A percentile compares a stretch with the other conserved stretches of the same genome.
Conservation (phyloP, 2,797 vertebrate species). For the Anabas testudineus region DNA sequence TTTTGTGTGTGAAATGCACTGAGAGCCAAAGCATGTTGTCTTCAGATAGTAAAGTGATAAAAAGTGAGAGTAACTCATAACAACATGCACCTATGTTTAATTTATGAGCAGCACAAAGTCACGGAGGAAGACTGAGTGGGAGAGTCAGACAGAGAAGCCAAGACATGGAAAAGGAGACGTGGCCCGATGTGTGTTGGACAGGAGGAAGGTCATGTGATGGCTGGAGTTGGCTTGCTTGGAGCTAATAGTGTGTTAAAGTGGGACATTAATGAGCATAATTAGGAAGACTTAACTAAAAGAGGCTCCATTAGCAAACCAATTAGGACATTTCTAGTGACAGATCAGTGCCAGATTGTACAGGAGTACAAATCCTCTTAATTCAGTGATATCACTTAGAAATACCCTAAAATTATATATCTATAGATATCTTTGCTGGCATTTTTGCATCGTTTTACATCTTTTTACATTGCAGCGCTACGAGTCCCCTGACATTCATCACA, state of each 20-base stretch:
- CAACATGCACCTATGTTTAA: conserved; percentile 61
- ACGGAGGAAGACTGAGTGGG: neutral
- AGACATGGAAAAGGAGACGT: conserved; percentile 18
- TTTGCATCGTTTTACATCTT: neutral
- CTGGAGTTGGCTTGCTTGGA: conserved; percentile 31
- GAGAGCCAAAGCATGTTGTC: conserved; percentile 58
- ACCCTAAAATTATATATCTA: no score
- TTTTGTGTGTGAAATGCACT: conserved; percentile 5
- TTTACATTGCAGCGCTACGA: neutral
- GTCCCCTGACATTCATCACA: neutral
- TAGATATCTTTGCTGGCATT: no score
- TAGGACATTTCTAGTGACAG: conserved; percentile 48
- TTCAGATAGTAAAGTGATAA: conserved; percentile 35
- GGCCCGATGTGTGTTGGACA: neutral
- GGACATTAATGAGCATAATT: conserved; percentile 52
- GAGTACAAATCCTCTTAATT: conserved; percentile 39
- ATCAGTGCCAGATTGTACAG: conserved; percentile 32
- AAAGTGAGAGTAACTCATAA: conserved; percentile 59
- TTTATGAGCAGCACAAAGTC: conserved; percentile 60
- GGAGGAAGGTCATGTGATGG: conserved; percentile 24
- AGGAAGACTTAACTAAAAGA: conserved; percentile 23
- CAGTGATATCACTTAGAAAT: neutral
- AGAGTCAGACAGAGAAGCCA: neutral
- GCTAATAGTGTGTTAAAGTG: conserved; percentile 18
- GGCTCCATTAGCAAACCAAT: conserved; percentile 49